A percentile compares a stretch with the other conserved stretches of the same genome.
Evolutionary conservation across 1,140 invertebrate genomes (phyloP).

Genomic region (Bombus difficillimus): DNA sequence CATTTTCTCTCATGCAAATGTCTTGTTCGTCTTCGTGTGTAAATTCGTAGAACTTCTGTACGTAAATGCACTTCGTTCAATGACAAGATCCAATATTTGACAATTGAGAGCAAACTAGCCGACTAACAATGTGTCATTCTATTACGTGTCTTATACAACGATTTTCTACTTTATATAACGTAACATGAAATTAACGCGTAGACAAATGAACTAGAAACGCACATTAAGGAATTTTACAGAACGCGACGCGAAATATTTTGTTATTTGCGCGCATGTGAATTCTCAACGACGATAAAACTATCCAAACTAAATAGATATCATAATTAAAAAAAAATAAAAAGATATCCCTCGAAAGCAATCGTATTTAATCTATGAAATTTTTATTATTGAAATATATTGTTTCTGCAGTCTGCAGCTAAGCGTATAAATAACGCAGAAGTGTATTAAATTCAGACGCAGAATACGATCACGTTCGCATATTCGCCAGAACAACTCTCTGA

Average conservation of each 20-base stretch:
- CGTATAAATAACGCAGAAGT: constrained; percentile 2
- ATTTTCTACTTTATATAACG: neutral
- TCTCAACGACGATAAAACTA: too few species aligned
- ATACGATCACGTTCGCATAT: constrained; percentile 4
- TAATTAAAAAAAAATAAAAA: too few species aligned
- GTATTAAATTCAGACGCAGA: constrained; percentile 46
- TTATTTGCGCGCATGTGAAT: too few species aligned
- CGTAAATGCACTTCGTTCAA: constrained; percentile 44
- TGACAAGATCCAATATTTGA: constrained; percentile 49
- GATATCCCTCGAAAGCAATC: too few species aligned
- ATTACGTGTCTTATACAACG: neutral
- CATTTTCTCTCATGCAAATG: constrained; percentile 42
- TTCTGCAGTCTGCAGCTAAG: neutral
- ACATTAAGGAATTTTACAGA: too few species aligned
- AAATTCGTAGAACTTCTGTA: constrained; percentile 52
- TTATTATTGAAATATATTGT: neutral
- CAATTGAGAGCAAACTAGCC: constrained; percentile 20
- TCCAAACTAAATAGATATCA: too few species aligned
- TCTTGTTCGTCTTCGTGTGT: constrained; percentile 33
- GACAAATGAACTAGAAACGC: too few species aligned
- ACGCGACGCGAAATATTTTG: too few species aligned
- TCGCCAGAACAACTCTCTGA: constrained; percentile 34
- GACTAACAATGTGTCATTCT: neutral
- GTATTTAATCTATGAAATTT: too few species aligned
- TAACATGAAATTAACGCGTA: too few species aligned